Evolutionary conservation across 1,140 invertebrate genomes (phyloP).

Genomic region (Littorina saxatilis): DNA sequence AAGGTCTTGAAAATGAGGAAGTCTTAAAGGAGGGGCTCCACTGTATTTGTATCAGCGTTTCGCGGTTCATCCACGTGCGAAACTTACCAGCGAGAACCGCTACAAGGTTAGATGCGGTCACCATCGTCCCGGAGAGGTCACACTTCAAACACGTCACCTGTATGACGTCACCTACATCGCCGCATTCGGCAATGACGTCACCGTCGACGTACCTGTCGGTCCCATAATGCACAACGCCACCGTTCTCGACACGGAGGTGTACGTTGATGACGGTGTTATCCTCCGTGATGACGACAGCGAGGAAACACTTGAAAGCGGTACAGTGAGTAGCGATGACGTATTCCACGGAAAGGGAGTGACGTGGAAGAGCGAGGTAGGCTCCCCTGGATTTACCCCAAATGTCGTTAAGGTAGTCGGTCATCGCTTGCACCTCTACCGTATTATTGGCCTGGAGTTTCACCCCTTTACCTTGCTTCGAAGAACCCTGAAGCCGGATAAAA

Average conservation of each 20-base stretch:
- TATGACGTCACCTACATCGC: background rate
- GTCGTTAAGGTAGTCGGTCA: background rate
- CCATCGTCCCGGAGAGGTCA: background rate
- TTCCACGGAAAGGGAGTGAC: background rate
- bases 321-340: background rate
- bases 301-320: background rate
- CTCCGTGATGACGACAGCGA: background rate
- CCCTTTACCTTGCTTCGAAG: background rate
- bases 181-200: background rate
- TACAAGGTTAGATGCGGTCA: background rate
- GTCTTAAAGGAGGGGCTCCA: too few relatives aligned
- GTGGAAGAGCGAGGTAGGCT: background rate
- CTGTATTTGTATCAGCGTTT: too few relatives aligned
- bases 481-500: background rate
- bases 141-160: background rate
- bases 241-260: background rate
- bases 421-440: background rate
- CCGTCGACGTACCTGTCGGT: background rate
- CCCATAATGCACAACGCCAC: background rate
- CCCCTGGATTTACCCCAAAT: background rate
- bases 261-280: background rate
- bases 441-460: background rate
- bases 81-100: background rate
- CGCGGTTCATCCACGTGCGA: too few relatives aligned
- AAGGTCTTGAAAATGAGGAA: too few relatives aligned